phyloP scores from a whole-genome alignment of 2,113 vertebrate species.

The Porphyrio hochstetteri region DNA sequence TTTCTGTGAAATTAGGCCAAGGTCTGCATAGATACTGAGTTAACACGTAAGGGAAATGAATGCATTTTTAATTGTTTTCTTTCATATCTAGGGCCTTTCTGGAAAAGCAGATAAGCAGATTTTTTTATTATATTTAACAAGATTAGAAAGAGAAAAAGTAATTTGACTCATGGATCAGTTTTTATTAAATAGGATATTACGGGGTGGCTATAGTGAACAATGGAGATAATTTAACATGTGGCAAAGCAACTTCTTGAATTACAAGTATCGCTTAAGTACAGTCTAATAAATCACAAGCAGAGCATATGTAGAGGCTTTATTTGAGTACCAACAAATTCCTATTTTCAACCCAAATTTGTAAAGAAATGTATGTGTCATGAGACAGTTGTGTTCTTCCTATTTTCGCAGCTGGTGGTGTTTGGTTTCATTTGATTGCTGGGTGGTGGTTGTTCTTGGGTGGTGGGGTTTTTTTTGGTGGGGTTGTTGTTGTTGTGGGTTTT shows the following conservation, averaged over 20 bases:
- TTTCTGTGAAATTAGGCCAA: slow-evolving; percentile 69
- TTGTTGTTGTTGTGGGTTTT: not conserved
- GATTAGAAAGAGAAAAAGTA: not conserved
- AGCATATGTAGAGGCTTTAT: not conserved
- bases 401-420: not conserved
- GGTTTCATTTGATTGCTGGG: not conserved
- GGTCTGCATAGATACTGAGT: slow-evolving; percentile 42
- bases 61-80: slow-evolving; percentile 51
- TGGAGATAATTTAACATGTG: not conserved
- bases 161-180: not conserved
- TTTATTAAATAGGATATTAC: not conserved
- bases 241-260: not conserved
- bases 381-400: not conserved
- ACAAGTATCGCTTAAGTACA: not conserved
- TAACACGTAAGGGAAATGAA: slow-evolving; percentile 31
- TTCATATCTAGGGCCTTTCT: not conserved
- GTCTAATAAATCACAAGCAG: not conserved
- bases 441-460: not conserved
- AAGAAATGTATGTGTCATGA: not conserved
- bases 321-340: not conserved
- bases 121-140: not conserved
- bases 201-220: not conserved
- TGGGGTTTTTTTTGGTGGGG: not conserved
- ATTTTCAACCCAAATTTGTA: not conserved
- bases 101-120: not conserved